Base-by-base conservation (phyloP, 2,888 invertebrate species). In the Drosophila paramelanica region DNA sequence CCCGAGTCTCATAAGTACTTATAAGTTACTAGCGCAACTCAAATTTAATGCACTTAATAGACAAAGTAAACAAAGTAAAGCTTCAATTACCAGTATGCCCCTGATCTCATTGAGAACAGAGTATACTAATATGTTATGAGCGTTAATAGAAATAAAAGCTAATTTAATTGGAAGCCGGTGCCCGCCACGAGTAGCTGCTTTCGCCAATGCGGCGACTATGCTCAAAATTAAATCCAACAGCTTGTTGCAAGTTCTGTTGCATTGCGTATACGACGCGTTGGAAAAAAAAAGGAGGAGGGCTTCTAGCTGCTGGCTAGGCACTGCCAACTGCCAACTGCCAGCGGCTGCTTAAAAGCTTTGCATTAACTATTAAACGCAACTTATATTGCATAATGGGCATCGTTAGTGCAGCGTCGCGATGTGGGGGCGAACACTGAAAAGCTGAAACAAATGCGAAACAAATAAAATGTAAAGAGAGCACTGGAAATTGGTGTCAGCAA, bases 351-450 rank as follows among this genome's bases (percentile, higher is more conserved):
- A 85, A 85, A 89, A 87, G 89, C 89, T 85, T 85, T 85, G 81
- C 89, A 89, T 85, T 85, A 85, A 85, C 87, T 85, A 89, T 89
- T 83, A 89, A 83, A 87, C 70, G 71, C 67, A 81, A 89, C 84
- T 87, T 81, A 72, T 81, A 79, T 75, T 85, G 86, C 81, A 78
- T 89, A 89, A 87, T 79, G 79, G 68, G 53, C 39, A 55, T 41
- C 62, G 67, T 53, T 67, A 60, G 31, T 33, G 57, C 56, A 51
- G n/a, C 20, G 66, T 4, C 36, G 36, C 36, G 11, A 13, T 33
- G 31, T 33, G 3, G 31, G 3, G 13, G 36, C 6, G 43, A 4
- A 7, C 1, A 10, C 10, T 41, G 5, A 10, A 13, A 8, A 13
- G 36, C 20, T 52, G 49, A 43, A 68, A 57, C 67, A 67, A 77